Evolutionary conservation across 2,888 invertebrate genomes (phyloP).

Genomic region (Drosophila putrida): DNA sequence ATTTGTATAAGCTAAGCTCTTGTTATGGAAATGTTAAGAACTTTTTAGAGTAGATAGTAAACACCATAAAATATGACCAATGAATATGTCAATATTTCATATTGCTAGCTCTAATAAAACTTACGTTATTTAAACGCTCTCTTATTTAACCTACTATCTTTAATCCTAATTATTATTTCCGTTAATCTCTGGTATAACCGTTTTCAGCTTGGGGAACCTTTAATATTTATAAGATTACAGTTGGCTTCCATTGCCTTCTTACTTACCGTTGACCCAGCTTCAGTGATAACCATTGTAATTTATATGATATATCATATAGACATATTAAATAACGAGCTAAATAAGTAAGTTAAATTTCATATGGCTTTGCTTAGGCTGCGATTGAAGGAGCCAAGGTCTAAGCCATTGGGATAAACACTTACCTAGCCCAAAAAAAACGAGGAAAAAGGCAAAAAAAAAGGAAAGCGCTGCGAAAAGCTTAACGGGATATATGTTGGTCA

Average conservation of each 20-base stretch:
- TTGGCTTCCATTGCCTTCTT: neutral
- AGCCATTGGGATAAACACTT: slow-evolving; percentile 38
- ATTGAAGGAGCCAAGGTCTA: slow-evolving; percentile 19
- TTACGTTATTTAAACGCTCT: neutral
- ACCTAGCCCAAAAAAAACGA: slow-evolving; percentile 6
- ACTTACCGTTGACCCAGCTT: neutral
- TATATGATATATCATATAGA: slow-evolving; percentile 16
- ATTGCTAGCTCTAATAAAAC: neutral
- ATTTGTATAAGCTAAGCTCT: neutral
- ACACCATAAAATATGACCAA: too few species aligned
- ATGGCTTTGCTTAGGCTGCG: slow-evolving; percentile 7
- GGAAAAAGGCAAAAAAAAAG: neutral
- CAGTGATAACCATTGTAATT: slow-evolving; percentile 1
- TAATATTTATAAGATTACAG: neutral
- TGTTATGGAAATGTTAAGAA: neutral
- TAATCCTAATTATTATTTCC: neutral
- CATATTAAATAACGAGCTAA: slow-evolving; percentile 29
- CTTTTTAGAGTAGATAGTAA: neutral
- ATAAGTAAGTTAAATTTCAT: slow-evolving; percentile 35
- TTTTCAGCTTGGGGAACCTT: neutral
- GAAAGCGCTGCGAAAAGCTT: slow-evolving; percentile 19
- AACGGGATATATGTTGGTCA: slow-evolving; percentile 47
- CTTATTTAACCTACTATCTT: neutral
- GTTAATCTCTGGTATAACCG: neutral
- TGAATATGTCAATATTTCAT: too few species aligned